Conservation (phyloP, 2,888 invertebrate species). For the Leptura quadrifasciata region DNA sequence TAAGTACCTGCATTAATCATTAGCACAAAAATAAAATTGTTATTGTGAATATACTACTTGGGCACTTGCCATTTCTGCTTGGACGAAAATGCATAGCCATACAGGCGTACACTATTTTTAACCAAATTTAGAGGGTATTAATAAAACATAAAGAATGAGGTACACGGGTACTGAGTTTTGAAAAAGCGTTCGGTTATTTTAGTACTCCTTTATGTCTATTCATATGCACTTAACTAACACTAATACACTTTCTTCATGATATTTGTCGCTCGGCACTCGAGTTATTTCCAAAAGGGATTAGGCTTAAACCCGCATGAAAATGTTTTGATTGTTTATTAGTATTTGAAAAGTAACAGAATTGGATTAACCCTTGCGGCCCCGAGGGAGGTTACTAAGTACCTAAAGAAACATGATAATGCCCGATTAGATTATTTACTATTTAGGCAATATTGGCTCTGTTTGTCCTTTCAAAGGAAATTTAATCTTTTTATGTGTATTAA, state of each 20-base stretch:
- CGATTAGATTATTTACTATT: constrained; percentile 27
- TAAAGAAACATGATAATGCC: constrained; percentile 16
- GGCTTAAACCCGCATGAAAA: constrained; percentile 46
- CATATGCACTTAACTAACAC: constrained; percentile 49
- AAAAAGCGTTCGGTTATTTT: constrained; percentile 48
- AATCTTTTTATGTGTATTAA: constrained; percentile 18
- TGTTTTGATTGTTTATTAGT: constrained; percentile 57
- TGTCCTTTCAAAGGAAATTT: constrained; percentile 5
- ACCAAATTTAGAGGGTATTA: constrained; percentile 36
- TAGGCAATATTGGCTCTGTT: constrained; percentile 14
- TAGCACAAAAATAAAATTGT: neutral
- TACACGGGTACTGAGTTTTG: constrained; percentile 46
- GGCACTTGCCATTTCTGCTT: constrained; percentile 9
- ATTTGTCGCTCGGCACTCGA: constrained; percentile 49
- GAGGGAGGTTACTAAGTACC: constrained; percentile 44
- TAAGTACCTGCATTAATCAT: neutral
- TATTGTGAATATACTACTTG: neutral
- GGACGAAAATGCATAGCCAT: neutral
- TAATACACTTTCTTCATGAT: constrained; percentile 45
- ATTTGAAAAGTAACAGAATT: constrained; percentile 56
- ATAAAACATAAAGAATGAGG: constrained; percentile 48
- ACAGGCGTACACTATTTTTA: constrained; percentile 26
- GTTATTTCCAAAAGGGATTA: constrained; percentile 47
- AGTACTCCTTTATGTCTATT: constrained; percentile 48
- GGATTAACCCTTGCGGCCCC: constrained; percentile 60